Evolutionary conservation across 2,888 invertebrate species (phyloP).

Genomic region (Diachrysia chrysitis): DNA sequence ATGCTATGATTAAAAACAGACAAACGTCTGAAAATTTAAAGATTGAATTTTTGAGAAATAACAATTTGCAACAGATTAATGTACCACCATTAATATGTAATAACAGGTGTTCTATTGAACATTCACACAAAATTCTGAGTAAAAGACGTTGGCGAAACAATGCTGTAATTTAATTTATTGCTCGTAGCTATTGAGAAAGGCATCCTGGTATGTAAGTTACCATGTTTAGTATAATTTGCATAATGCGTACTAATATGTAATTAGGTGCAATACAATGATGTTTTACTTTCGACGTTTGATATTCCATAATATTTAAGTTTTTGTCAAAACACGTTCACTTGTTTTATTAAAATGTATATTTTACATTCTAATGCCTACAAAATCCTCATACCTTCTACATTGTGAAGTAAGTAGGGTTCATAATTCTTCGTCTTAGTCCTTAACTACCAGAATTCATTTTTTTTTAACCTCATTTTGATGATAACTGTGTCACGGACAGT

Average conservation of each 20-base stretch:
- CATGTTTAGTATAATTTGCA: slow-evolving; percentile 53
- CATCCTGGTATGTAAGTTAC: slow-evolving; percentile 52
- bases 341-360: not conserved
- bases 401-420: slow-evolving; percentile 18
- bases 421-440: slow-evolving; percentile 9
- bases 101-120: slow-evolving; percentile 32
- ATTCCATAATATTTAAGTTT: slow-evolving; percentile 39
- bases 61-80: slow-evolving; percentile 11
- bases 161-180: slow-evolving; percentile 62
- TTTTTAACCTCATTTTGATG: slow-evolving; percentile 22
- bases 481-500: slow-evolving; percentile 49
- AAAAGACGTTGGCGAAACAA: slow-evolving; percentile 51
- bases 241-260: slow-evolving; percentile 47
- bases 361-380: not conserved
- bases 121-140: slow-evolving; percentile 26
- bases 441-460: slow-evolving; percentile 18
- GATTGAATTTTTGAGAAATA: not conserved
- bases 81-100: slow-evolving; percentile 20
- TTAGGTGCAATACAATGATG: slow-evolving; percentile 40
- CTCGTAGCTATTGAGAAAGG: slow-evolving; percentile 56
- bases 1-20: slow-evolving; percentile 1
- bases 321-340: slow-evolving; percentile 13
- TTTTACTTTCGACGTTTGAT: slow-evolving; percentile 15
- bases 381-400: slow-evolving; percentile 34
- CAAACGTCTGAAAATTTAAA: slow-evolving; percentile 7